Evolutionary conservation across 2,113 vertebrate genomes (phyloP).

Genomic region (Neogale vison): DNA sequence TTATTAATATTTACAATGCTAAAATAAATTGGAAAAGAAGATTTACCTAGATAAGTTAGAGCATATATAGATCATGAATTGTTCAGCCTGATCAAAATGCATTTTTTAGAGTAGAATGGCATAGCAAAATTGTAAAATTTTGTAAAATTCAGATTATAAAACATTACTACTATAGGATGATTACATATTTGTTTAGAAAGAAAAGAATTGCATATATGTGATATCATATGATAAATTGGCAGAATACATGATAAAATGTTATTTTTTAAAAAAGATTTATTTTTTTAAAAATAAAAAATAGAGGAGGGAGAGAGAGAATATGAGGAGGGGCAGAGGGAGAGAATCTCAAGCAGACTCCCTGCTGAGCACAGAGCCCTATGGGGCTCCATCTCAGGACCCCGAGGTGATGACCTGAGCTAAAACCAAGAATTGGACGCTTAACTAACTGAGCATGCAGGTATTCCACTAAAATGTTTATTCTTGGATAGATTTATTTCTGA

Average conservation of each 20-base stretch:
- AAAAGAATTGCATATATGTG: not conserved
- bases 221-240: not conserved
- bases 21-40: slow-evolving; percentile 18
- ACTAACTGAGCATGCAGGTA: too few relatives aligned
- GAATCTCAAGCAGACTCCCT: not conserved
- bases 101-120: not conserved
- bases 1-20: slow-evolving; percentile 8
- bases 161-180: not conserved
- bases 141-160: not conserved
- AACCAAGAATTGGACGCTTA: too few relatives aligned
- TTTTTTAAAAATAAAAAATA: not conserved
- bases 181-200: slow-evolving; percentile 1
- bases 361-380: not conserved
- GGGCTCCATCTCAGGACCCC: not conserved
- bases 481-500: not conserved
- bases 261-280: not conserved
- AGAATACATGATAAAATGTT: not conserved
- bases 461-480: too few relatives aligned
- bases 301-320: not conserved
- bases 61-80: not conserved
- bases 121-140: not conserved
- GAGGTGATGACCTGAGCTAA: not conserved
- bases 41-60: slow-evolving; percentile 28
- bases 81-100: not conserved
- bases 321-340: not conserved